Evolutionary conservation across 1,140 invertebrate species (phyloP).

Genomic region (Globodera rostochiensis): DNA sequence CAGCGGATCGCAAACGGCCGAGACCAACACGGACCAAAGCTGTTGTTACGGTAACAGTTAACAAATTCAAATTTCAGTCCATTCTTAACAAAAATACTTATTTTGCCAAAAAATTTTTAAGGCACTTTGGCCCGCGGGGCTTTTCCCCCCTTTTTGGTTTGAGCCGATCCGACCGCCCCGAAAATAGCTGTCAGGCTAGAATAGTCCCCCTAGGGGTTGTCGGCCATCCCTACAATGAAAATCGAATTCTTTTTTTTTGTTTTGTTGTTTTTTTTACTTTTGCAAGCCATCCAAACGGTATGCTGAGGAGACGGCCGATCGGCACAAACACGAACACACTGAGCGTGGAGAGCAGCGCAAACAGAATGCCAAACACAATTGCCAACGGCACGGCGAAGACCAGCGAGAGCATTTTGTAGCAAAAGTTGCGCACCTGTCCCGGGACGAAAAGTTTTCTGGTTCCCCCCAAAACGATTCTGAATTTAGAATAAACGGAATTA

Average conservation of each 20-base stretch:
- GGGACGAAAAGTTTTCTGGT: too few species aligned
- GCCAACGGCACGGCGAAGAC: slow-evolving; percentile 31
- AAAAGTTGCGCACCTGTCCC: slow-evolving; percentile 8
- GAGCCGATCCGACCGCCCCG: too few species aligned
- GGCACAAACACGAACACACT: slow-evolving; percentile 40
- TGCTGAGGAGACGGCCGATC: slow-evolving; percentile 40
- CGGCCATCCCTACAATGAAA: too few species aligned
- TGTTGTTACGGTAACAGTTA: neutral
- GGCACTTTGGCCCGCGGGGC: too few species aligned
- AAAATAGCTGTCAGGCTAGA: neutral
- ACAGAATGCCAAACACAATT: slow-evolving; percentile 38
- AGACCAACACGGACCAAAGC: slow-evolving; percentile 40
- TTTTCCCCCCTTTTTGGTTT: too few species aligned
- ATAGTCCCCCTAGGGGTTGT: neutral
- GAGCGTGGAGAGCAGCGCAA: slow-evolving; percentile 36
- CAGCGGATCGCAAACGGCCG: slow-evolving; percentile 43
- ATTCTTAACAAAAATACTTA: too few species aligned
- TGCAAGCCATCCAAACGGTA: slow-evolving; percentile 42
- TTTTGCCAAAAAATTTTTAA: too few species aligned
- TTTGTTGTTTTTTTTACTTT: slow-evolving; percentile 28
- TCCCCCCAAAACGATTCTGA: too few species aligned
- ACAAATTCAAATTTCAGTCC: neutral
- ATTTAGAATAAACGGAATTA: too few species aligned
- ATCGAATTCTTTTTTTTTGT: too few species aligned
- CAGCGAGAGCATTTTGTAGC: slow-evolving; percentile 61